phyloP scores from a whole-genome alignment of 2,888 invertebrate genomes.

The Orthosia gothica region DNA sequence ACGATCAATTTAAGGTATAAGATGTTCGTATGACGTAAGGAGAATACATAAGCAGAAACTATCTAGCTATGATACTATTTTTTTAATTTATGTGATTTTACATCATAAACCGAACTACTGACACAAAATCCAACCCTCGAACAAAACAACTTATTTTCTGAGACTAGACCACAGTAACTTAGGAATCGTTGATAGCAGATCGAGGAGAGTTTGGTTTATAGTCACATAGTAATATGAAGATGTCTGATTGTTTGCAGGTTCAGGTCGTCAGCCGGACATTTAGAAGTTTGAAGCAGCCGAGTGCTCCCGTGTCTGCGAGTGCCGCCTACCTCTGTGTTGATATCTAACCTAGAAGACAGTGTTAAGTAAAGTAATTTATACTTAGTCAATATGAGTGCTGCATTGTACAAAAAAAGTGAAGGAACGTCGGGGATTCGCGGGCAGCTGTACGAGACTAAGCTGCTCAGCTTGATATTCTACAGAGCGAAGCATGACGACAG shows the following conservation, averaged over 20 bases:
- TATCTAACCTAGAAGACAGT: neutral
- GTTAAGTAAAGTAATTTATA: neutral
- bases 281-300: neutral
- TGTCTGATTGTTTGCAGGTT: neutral
- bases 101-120: too few relatives aligned
- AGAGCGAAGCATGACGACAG: conserved; percentile 39
- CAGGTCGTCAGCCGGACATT: neutral
- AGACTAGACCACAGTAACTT: too few relatives aligned
- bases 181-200: too few relatives aligned
- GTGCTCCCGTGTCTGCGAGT: neutral
- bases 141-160: too few relatives aligned
- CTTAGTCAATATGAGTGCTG: neutral
- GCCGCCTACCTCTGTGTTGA: neutral
- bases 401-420: neutral
- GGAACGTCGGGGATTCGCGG: conserved; percentile 27
- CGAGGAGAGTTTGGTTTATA: too few relatives aligned
- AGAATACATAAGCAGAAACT: too few relatives aligned
- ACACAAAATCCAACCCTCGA: too few relatives aligned
- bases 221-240: neutral
- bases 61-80: too few relatives aligned
- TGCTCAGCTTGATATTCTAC: conserved; percentile 55
- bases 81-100: too few relatives aligned
- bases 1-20: too few relatives aligned
- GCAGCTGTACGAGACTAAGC: conserved; percentile 62
- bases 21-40: too few relatives aligned